Percentiles rank a stretch among this genome's conserved stretches.
These are phyloP conservation scores for Enteromius viviparus DNA, from an alignment of 2,797 vertebrate species.

Conservation along the genomic window DNA sequence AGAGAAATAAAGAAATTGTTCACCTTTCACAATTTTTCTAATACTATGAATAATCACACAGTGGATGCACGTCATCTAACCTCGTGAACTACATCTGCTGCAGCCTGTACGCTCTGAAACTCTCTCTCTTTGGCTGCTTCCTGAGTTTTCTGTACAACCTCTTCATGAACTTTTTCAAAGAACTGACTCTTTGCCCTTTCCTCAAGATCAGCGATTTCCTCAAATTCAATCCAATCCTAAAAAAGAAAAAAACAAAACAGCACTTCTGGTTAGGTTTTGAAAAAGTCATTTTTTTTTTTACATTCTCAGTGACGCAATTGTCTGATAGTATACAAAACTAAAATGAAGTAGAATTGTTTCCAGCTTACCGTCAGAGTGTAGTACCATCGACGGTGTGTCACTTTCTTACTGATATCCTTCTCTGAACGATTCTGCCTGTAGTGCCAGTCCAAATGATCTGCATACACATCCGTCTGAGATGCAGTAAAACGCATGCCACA, in stretches of 20 bases:
- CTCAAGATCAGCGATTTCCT: conserved; percentile 97
- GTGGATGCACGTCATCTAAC: conserved; percentile 66
- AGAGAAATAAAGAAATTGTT: not conserved
- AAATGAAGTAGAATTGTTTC: not conserved
- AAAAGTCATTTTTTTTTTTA: not conserved
- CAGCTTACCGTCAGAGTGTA: conserved; percentile 90
- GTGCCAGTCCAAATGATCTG: conserved; percentile 99
- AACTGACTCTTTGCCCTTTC: conserved; percentile 97
- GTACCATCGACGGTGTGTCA: conserved; percentile 97
- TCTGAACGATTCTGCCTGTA: conserved; percentile 96
- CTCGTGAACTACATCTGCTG: conserved; percentile 92
- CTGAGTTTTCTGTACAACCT: conserved; percentile 94
- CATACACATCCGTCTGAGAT: conserved; percentile 95
- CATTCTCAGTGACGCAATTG: too few species aligned
- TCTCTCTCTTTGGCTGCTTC: conserved; percentile 96
- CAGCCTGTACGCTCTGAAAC: conserved; percentile 91
- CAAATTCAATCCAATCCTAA: conserved; percentile 99
- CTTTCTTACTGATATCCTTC: conserved; percentile 93
- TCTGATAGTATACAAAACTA: not conserved
- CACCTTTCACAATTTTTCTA: not conserved
- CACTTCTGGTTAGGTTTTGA: not conserved
- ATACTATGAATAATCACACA: not conserved
- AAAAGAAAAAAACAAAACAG: not conserved
- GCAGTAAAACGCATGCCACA: conserved; percentile 98
- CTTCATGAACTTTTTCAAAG: conserved; percentile 97